Base-by-base conservation (phyloP, 2,888 invertebrate genomes). In the Eurytoma adleriae region DNA sequence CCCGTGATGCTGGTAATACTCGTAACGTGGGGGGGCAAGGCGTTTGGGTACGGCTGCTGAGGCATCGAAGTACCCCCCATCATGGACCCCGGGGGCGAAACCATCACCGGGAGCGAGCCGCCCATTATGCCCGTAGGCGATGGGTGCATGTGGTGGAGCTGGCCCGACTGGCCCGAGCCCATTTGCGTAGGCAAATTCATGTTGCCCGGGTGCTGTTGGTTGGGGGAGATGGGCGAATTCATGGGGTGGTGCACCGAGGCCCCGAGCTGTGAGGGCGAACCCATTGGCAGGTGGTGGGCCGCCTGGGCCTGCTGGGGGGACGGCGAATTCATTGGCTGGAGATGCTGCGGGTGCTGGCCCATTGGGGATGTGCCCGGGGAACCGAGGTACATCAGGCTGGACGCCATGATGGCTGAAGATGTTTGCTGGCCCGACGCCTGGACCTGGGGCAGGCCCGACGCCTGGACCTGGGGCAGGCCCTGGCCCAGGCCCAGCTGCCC, bases 11-110 rank as follows among this genome's bases (percentile, higher is more conserved):
- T 92, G 92, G 89, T 92, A 92, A 90, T 94, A 94, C 93, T 93
- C 94, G 93, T 94, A 95, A 94, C 95, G 95, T 95, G 95, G 95
- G 95, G 95, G 95, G 95, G 94, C 94, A 94, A 94, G 94, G 93
- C 95, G 95, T 95, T 95, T 95, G 95, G 95, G 95, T 95, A 95
- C 94, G 94, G 88, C 89, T 90, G 90, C 85, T 88, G 90, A 88
- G 89, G 89, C 89, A 88, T 89, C 89, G 89, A 86, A 88, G 88
- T 89, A 90, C 87, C 88, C 89, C 88, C 90, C 90, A 89, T 89
- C 86, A 87, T 86, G 83, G 87, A 83, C 75, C 85, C 88, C 82
- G 88, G 89, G 83, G 86, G 85, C 84, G 86, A 85, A 79, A 88
- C 85, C 78, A 87, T 87, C 81, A 88, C 90, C 87, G 87, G 86